Evolutionary conservation across 2,888 invertebrate genomes (phyloP).

Genomic region (Scaptomyza flava): DNA sequence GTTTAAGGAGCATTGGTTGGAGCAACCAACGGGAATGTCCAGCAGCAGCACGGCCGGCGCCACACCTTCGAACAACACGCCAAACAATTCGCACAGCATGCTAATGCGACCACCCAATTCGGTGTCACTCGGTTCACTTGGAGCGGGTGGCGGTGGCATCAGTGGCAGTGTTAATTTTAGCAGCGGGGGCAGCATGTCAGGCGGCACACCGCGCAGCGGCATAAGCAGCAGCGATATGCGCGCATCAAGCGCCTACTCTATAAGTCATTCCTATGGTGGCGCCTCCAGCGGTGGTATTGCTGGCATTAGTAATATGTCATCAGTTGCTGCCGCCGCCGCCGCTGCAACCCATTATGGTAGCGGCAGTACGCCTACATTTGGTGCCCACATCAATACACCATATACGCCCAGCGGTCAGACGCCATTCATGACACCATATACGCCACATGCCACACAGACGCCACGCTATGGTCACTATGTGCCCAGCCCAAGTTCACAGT

Average conservation of each 20-base stretch:
- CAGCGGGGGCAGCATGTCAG: conserved; percentile 53
- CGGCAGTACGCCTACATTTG: conserved; percentile 84
- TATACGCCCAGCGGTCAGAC: conserved; percentile 97
- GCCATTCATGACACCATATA: conserved; percentile 96
- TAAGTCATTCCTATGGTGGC: conserved; percentile 59
- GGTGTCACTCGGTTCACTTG: conserved; percentile 13
- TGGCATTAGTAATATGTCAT: neutral
- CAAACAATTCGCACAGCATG: conserved; percentile 29
- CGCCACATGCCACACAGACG: conserved; percentile 88
- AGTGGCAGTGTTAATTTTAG: conserved; percentile 46
- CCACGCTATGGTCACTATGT: conserved; percentile 87
- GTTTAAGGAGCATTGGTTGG: conserved; percentile 99
- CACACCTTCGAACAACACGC: conserved; percentile 35
- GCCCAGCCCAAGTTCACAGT: conserved; percentile 82
- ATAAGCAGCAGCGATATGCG: conserved; percentile 61
- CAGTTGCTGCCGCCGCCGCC: conserved; percentile 1
- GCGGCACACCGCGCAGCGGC: conserved; percentile 69
- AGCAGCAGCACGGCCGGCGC: neutral
- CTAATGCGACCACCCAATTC: conserved; percentile 56
- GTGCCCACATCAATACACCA: conserved; percentile 90
- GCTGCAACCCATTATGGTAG: conserved; percentile 19
- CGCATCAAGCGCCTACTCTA: conserved; percentile 64
- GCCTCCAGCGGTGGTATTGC: neutral
- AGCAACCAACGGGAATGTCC: conserved; percentile 88
- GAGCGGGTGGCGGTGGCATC: neutral